Base-by-base conservation (phyloP, 2,888 invertebrate species). In the Agrilus mali region DNA sequence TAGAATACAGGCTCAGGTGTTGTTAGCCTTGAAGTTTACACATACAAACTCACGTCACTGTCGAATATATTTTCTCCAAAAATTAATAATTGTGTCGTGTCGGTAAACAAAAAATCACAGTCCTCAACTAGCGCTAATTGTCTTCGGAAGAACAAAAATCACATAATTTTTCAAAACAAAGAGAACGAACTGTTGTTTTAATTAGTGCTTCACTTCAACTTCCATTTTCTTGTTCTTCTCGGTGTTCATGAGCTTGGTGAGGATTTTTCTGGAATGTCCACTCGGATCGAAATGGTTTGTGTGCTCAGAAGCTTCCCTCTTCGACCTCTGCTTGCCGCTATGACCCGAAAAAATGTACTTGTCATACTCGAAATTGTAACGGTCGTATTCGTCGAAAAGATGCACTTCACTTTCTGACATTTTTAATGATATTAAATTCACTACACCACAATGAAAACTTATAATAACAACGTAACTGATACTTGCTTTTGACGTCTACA, bases 361-460 rank as follows among this genome's bases (percentile, higher is more conserved):
- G 67, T 90, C 93, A 73, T 86, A 82, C 57, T 89, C 89, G 68
- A 84, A 93, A 70, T 93, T 93, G 75, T 88, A 94, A 64, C 90
- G 86, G 63, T 94, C 94, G 77, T 89, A 90, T 63, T 89, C 82
- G 71, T 94, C 92, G 65, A 84, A 82, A 71, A 86, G 80, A 16
- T 27, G 41, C 10, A 27, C 27, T 27, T 27, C 27, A 58, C 74
- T 73, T 69, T 86, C 86, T 60, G 87, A 86, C 88, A 88, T 87
- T 64, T 68, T 76, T 38, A 10, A 8, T n/a, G n/a, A n/a, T n/a
- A n/a, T n/a, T n/a, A n/a, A 3, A 27, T 27, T 8, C 27, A 27
- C 27, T 10, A 27, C 27, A 27, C 8, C 27, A 27, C 27, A 20
- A 20, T 20, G n/a, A n/a, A n/a, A n/a, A n/a, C n/a, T n/a, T n/a